These are phyloP conservation scores for Takifugu rubripes DNA, from an alignment of 2,797 vertebrate species.

Conservation along the genomic window DNA sequence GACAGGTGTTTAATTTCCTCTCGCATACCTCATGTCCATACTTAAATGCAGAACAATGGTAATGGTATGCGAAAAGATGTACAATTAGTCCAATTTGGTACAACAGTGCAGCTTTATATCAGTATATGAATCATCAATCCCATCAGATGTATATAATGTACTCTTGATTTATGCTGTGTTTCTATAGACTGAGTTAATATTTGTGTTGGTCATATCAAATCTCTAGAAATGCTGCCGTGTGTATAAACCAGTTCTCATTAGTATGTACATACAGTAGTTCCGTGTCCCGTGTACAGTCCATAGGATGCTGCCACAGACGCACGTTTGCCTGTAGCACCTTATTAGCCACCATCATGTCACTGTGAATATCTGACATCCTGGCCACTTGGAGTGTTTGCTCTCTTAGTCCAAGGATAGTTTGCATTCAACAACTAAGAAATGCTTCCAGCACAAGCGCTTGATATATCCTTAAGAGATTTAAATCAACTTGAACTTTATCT, in stretches of 20 bases:
- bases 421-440: constrained; percentile 48
- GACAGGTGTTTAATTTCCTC: constrained; percentile 24
- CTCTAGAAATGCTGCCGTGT: constrained; percentile 42
- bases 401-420: constrained; percentile 50
- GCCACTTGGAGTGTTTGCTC: constrained; percentile 31
- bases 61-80: constrained; percentile 34
- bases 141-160: constrained; percentile 48
- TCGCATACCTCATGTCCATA: constrained; percentile 56
- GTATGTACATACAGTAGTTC: constrained; percentile 64
- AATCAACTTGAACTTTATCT: constrained; percentile 71
- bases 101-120: constrained; percentile 32
- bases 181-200: constrained; percentile 39
- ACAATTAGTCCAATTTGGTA: constrained; percentile 33
- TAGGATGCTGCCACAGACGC: constrained; percentile 58
- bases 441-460: constrained; percentile 66
- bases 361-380: constrained; percentile 76
- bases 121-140: constrained; percentile 34
- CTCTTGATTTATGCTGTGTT: constrained; percentile 44
- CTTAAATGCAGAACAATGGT: constrained; percentile 38
- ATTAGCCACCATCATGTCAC: constrained; percentile 68
- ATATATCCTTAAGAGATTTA: constrained; percentile 56
- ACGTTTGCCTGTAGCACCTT: constrained; percentile 39
- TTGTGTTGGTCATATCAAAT: constrained; percentile 43
- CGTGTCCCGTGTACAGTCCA: constrained; percentile 63
- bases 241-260: constrained; percentile 42